phyloP scores from a whole-genome alignment of 2,888 invertebrate species.

The Prenolepis imparis region DNA sequence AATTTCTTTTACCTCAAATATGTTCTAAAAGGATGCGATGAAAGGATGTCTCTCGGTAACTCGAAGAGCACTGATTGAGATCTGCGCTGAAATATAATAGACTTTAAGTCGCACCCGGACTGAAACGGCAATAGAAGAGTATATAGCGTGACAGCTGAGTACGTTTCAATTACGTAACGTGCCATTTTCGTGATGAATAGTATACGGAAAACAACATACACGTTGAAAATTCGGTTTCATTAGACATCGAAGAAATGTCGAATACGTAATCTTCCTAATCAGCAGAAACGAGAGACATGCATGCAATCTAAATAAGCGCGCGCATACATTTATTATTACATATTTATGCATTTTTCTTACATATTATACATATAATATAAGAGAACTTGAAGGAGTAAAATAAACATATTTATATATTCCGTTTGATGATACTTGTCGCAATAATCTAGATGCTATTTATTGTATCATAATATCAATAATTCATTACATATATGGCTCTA shows the following conservation, averaged over 20 bases:
- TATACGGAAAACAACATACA: background rate
- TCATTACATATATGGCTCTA: background rate
- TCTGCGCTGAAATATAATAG: slow-evolving; percentile 28
- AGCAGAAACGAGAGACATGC: slow-evolving; percentile 2
- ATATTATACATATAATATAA: background rate
- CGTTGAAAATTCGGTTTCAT: background rate
- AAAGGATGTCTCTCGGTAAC: background rate
- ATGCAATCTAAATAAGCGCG: background rate
- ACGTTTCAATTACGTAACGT: background rate
- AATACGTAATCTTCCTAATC: background rate
- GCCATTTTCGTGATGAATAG: background rate
- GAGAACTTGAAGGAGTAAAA: background rate
- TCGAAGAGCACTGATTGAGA: slow-evolving; percentile 56
- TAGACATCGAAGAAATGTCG: background rate
- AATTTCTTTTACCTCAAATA: background rate
- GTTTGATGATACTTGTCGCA: background rate
- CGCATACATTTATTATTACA: background rate
- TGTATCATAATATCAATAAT: slow-evolving; percentile 1
- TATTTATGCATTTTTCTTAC: background rate
- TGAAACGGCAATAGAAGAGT: slow-evolving; percentile 8
- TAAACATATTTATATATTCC: background rate
- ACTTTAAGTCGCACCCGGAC: slow-evolving; percentile 31
- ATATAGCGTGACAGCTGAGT: slow-evolving; percentile 51
- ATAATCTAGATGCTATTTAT: background rate
- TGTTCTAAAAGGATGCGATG: background rate